phyloP scores from a whole-genome alignment of 2,888 invertebrate species.

The Cephus pygmeus region DNA sequence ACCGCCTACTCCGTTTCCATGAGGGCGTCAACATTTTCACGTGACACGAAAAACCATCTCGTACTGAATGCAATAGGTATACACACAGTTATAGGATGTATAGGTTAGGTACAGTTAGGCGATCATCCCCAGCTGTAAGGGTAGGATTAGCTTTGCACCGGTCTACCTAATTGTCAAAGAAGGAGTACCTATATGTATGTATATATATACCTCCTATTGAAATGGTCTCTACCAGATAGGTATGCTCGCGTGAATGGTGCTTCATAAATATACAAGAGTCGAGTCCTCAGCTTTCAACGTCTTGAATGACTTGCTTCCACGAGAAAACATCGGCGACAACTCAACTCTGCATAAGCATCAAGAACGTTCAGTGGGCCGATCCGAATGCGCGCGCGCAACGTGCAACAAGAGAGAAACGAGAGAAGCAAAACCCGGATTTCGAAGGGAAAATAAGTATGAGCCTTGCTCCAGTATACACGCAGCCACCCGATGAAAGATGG shows the following conservation, averaged over 20 bases:
- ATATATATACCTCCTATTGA: constrained; percentile 2
- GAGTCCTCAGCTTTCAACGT: constrained; percentile 14
- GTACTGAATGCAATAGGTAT: not conserved
- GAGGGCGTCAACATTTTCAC: not conserved
- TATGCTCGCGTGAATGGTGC: not conserved
- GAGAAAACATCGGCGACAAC: constrained; percentile 22
- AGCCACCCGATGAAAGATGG: constrained; percentile 6
- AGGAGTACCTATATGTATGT: not conserved
- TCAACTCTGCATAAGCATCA: constrained; percentile 5
- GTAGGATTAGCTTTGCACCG: not conserved
- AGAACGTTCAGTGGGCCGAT: constrained; percentile 10
- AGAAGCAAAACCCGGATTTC: constrained; percentile 5
- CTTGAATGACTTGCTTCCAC: constrained; percentile 17
- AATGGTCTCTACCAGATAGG: not conserved
- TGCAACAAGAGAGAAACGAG: not conserved
- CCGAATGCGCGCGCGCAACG: not conserved
- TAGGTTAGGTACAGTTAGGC: not conserved
- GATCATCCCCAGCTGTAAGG: not conserved
- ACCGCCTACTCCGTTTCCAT: not conserved
- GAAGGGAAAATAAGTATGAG: constrained; percentile 8
- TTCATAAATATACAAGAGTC: constrained; percentile 22
- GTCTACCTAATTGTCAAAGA: constrained; percentile 30
- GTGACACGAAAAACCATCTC: not conserved
- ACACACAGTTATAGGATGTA: not conserved
- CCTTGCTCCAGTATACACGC: not conserved